Conservation (phyloP, 2,888 invertebrate genomes). For the Eueremaeus valkanovi region DNA sequence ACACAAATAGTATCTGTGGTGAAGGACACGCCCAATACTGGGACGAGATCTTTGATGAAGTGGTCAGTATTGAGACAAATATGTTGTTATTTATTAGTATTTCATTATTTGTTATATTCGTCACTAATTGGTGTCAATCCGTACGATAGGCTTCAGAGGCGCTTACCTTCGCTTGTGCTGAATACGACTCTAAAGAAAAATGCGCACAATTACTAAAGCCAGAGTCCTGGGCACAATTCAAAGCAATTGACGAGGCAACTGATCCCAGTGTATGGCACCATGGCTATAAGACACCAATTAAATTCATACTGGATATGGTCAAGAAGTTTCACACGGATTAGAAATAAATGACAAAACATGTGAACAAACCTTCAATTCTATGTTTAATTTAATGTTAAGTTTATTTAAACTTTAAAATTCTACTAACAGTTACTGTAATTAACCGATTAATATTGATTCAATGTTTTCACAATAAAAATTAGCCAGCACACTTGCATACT, state of each 20-base stretch:
- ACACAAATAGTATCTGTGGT: neutral
- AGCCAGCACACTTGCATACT: too few species aligned
- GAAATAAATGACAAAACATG: too few species aligned
- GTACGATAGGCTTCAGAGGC: conserved; percentile 30
- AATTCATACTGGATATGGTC: conserved; percentile 31
- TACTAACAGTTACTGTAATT: too few species aligned
- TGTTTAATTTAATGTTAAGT: too few species aligned
- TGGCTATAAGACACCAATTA: conserved; percentile 18
- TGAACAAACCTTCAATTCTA: too few species aligned
- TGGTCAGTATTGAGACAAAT: conserved; percentile 5
- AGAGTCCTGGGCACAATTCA: neutral
- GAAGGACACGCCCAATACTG: neutral
- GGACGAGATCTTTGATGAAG: conserved; percentile 12
- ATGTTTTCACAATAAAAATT: too few species aligned
- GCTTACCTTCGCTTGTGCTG: conserved; percentile 22
- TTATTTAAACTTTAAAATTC: too few species aligned
- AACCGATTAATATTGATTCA: too few species aligned
- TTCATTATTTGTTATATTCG: too few species aligned
- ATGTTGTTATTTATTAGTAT: too few species aligned
- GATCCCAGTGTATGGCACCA: conserved; percentile 8
- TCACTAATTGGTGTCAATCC: too few species aligned
- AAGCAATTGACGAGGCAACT: neutral
- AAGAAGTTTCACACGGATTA: neutral
- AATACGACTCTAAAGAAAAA: neutral
- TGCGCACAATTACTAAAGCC: conserved; percentile 9